Base-by-base conservation (phyloP, 2,888 invertebrate genomes). In the Coleophora deauratella region DNA sequence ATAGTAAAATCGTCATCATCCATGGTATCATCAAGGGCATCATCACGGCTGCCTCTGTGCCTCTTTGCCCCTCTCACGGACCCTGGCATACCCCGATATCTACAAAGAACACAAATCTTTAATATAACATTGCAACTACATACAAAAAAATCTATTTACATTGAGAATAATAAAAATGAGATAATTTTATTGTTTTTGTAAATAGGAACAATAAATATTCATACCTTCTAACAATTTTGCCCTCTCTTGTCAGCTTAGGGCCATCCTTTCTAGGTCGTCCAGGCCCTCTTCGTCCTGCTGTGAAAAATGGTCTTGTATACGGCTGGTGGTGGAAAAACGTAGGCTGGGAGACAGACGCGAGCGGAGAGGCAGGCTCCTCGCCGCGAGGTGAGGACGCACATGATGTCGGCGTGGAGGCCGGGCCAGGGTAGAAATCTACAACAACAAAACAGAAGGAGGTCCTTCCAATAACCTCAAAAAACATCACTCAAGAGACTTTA, bases 191-290 rank as follows among this genome's bases (percentile, higher is more conserved):
- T 21, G 21, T 21, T 21, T 21, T 21, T 21, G 6, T 21, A n/a
- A n/a, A n/a, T 21, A 6, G 21, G 3, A 4, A 21, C 21, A 21
- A 3, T 4, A 21, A 21, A 21, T 21, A 4, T 21, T 21, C 21
- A 55, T 66, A 84, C 86, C 85, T 76, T 58, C 84, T 69, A 32
- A 85, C 86, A 59, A 86, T 84, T 57, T 86, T 86, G 33, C 86
- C 86, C 52, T 86, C 86, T 40, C 78, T 60, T 12, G 84, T 72
- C 40, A 84, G 55, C 51, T 86, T 84, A 55, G 88, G 87, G 44
- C 91, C 91, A 72, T 94, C 93, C 62, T 94, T 93, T 47, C 93
- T 87, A 9, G 94, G 94, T 57, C 94, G 86, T 10, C 94, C 94
- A 12, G 94, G 92, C 37, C 94, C 93, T 50, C 94, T 87, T 51